Base-by-base conservation (phyloP, 2,888 invertebrate genomes). In the Gerosis bhagava region DNA sequence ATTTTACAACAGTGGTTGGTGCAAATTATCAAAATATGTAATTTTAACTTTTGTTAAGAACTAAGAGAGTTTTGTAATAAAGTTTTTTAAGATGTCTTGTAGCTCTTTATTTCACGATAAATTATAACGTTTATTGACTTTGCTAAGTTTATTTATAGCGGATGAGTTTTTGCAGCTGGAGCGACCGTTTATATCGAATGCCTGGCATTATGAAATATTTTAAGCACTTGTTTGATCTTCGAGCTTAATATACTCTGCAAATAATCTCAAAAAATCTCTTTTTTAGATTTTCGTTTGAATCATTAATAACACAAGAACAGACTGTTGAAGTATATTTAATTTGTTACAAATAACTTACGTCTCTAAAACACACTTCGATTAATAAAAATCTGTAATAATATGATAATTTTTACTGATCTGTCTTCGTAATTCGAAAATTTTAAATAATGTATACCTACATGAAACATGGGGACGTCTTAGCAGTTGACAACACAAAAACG, bases 21-120 rank as follows among this genome's bases (percentile, higher is more conserved):
- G 66, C 57, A 59, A 65, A 67, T 61, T 67, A 67, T 65, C 66
- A 66, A 59, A 69, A 54, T 66, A 76, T 65, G 67, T 65, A 65
- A 67, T 67, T 67, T 69, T 71, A 72, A 70, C 67, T 70, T 77
- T 75, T n/a, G 69, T 77, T 79, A 73, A 70, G 70, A 73, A 67
- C 67, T 78, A 73, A 76, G 76, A 72, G 73, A 72, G 67, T 73
- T 81, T 79, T 77, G 62, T 77, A 81, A 83, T 83, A 82, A 83
- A 83, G 65, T 60, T 70, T 75, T 80, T 73, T 51, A 54, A 41
- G 16, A 50, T 26, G 29, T 17, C 11, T 22, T 41, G n/a, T n/a
- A n/a, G 11, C 26, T 44, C 28, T 45, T 45, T 43, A 41, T 48
- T 48, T 48, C 24, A 22, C 22, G 10, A 35, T 41, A 35, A 26